Percentiles rank a stretch among this genome's conserved stretches.
phyloP scores from a whole-genome alignment of 2,888 invertebrate species.

The Gisinianus flammeolus region DNA sequence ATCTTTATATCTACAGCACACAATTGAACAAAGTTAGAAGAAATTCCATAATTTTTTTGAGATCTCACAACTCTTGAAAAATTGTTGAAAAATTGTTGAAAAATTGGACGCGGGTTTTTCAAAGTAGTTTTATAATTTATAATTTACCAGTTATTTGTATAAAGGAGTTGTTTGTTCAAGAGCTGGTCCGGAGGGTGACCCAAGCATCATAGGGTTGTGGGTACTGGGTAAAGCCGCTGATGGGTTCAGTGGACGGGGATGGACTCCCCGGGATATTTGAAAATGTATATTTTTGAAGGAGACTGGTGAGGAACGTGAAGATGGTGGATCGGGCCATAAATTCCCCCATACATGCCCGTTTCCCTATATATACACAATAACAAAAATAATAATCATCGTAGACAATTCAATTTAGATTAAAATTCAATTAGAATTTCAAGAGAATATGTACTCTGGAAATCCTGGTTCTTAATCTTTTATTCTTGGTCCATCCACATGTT shows the following conservation, averaged over 20 bases:
- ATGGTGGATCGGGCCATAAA: constrained; percentile 41
- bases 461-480: not conserved
- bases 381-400: not conserved
- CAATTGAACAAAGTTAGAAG: too few species aligned
- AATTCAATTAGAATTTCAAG: not conserved
- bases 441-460: not conserved
- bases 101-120: too few species aligned
- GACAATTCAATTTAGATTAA: too few species aligned
- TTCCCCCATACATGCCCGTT: constrained; percentile 47
- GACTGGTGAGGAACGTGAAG: constrained; percentile 45
- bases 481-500: not conserved
- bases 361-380: constrained; percentile 35
- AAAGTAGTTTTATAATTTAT: too few species aligned
- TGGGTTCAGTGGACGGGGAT: constrained; percentile 33
- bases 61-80: too few species aligned
- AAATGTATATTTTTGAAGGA: constrained; percentile 48
- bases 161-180: too few species aligned
- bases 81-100: too few species aligned
- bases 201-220: constrained; percentile 28
- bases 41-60: too few species aligned
- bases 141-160: too few species aligned
- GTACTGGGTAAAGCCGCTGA: constrained; percentile 41
- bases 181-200: constrained; percentile 1
- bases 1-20: too few species aligned
- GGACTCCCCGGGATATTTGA: constrained; percentile 10